A percentile compares a stretch with the other conserved stretches of the same genome.
Conservation (phyloP, 2,888 invertebrate genomes). For the Stenichneumon culpator region DNA sequence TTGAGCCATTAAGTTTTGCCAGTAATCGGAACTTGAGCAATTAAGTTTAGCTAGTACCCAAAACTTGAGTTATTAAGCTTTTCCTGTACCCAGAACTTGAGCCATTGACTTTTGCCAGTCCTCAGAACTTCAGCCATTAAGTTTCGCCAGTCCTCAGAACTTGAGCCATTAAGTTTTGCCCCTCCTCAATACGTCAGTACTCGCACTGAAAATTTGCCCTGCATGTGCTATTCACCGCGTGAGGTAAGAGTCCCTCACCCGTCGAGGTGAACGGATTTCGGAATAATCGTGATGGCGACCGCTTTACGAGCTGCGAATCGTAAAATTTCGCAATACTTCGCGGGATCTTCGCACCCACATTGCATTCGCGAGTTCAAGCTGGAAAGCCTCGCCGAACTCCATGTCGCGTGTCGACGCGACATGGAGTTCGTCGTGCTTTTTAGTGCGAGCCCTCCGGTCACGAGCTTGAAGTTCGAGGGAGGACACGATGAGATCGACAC, state of each 20-base stretch:
- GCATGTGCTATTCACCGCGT: constrained; percentile 51
- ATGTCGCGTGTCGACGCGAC: background rate
- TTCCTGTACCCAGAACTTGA: no score
- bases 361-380: background rate
- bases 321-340: background rate
- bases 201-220: background rate
- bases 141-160: no score
- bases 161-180: no score
- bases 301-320: constrained; percentile 9
- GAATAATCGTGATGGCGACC: background rate
- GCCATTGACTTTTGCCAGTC: no score
- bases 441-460: background rate
- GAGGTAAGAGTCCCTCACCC: constrained; percentile 32
- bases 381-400: background rate
- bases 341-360: background rate
- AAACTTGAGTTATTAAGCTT: no score
- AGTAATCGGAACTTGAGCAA: no score
- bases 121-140: no score
- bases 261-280: background rate
- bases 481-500: background rate
- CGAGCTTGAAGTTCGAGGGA: background rate
- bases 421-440: no score
- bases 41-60: no score
- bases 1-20: no score
- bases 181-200: no score